Evolutionary conservation across 1,140 invertebrate species (phyloP), one percentile per base, ranked within the genome.

Genomic region (Diabrotica undecimpunctata): DNA sequence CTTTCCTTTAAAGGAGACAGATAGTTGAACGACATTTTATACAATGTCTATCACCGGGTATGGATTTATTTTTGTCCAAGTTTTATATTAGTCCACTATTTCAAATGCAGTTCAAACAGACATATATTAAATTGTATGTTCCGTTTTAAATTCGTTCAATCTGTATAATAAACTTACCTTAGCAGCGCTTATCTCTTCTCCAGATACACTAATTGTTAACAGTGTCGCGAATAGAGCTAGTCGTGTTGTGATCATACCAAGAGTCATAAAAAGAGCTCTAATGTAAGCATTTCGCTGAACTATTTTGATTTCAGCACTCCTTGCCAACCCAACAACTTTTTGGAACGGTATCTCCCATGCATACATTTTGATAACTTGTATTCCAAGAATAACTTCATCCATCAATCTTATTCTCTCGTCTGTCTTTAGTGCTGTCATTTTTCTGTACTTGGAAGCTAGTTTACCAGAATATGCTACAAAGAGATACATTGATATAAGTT

Each of bases 301-400:
- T 6, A 86, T 82, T 53, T 78, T 79, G 3, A 88, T 74, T 78
- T 90, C 87, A 36, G 82, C 74, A 67, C 72, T 83, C 62, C 88
- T 78, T 0, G 86, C 85, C 0, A 81, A 53, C 8, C 81, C 78
- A 2, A 82, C 78, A 7, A 82, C 75, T 64, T 81, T 79, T 53
- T 85, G 81, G 75, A 94, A 93, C 38, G 87, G 83, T 70, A 89
- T 86, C 75, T 94, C 93, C 92, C 92, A 95, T 0, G 88, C 89
- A 79, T 93, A 92, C 86, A 94, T 90, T 83, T 95, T 95, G 65
- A 95, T 89, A 25, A 91, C 81, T 78, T 87, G 64, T 51, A 80
- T 79, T n/a, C 77, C 78, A 53, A 66, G 64, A 9, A 88, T 79
- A 11, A 88, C 81, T 74, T 88, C 86, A 72, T 83, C 84, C 83